Conservation (phyloP, 2,797 vertebrate species). For the Pteronotus mesoamericanus region DNA sequence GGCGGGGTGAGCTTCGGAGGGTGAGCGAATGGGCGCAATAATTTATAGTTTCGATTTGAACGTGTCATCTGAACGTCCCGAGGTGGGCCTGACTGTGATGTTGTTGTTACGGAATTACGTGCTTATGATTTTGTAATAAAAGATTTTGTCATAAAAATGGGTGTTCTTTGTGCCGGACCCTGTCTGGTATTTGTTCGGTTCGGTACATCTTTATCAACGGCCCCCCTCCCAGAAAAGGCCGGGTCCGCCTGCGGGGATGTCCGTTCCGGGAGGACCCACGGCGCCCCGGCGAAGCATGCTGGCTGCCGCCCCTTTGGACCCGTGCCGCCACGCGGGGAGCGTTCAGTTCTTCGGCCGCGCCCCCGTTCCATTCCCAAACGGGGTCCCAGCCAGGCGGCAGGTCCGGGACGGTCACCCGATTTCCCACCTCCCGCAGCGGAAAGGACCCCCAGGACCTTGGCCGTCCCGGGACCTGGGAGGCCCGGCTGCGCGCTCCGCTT, state of each 20-base stretch:
- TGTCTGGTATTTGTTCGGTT: not conserved
- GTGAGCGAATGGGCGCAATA: no score
- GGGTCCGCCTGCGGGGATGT: not conserved
- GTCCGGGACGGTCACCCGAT: not conserved
- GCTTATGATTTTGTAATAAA: no score
- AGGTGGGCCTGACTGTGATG: no score
- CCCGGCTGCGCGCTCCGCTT: not conserved
- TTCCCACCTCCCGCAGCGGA: not conserved
- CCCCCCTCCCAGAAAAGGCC: not conserved
- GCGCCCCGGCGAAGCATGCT: not conserved
- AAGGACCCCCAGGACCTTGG: not conserved
- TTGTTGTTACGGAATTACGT: no score
- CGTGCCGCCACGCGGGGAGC: accelerated
- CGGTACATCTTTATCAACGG: not conserved
- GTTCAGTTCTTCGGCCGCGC: not conserved
- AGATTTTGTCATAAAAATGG: no score
- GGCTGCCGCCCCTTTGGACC: no score
- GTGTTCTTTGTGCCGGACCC: no score
- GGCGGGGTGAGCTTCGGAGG: no score
- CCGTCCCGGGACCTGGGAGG: not conserved
- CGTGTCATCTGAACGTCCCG: no score
- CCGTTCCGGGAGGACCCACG: not conserved
- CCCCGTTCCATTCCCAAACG: not conserved
- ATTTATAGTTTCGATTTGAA: no score
- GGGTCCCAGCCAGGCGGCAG: not conserved